Base-by-base conservation (phyloP, 2,797 vertebrate genomes). In the Sebastes elongatus region DNA sequence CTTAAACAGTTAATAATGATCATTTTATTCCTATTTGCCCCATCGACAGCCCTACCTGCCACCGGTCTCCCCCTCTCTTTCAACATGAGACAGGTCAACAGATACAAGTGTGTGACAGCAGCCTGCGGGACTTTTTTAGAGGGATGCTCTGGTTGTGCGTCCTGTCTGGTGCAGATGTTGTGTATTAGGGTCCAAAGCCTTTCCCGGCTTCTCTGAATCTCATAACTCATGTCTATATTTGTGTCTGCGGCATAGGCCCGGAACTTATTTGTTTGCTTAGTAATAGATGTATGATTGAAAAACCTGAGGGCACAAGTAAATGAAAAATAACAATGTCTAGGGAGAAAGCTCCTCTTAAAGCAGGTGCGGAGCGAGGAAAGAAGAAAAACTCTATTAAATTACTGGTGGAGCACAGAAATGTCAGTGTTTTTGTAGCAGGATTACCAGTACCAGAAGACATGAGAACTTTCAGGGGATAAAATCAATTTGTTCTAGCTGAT, bases 1-100 rank as follows among this genome's bases (percentile, higher is more conserved):
- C 95, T 94, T 94, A 95, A 96, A 96, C 94, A 94, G 95, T 95
- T 96, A 96, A 96, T 96, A 96, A 96, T 86, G 91, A 95, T 94
- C 85, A 83, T 90, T 75, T 87, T 90, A 95, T 95, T 94, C 90
- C 79, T 0, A 75, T 84, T 71, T 63, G 42, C 79, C 76, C 66
- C 66, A 42, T 3, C 59, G 20, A 64, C 71, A 33, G 72, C 77
- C 74, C 80, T 80, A 81, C 85, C 85, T 84, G 85, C 84, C 74
- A 72, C 61, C 22, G 55, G 66, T 38, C 13, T 77, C 77, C 69
- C 28, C 66, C 25, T 66, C 64, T 75, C 61, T 79, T 81, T 75
- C 68, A 69, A 71, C 81, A 76, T 42, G 63, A 86, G 83, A 86
- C 84, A 81, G 86, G 80, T 87, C 86, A 83, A 66, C 71, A 82